phyloP scores from a whole-genome alignment of 2,797 vertebrate species.

The Xenopus petersii region DNA sequence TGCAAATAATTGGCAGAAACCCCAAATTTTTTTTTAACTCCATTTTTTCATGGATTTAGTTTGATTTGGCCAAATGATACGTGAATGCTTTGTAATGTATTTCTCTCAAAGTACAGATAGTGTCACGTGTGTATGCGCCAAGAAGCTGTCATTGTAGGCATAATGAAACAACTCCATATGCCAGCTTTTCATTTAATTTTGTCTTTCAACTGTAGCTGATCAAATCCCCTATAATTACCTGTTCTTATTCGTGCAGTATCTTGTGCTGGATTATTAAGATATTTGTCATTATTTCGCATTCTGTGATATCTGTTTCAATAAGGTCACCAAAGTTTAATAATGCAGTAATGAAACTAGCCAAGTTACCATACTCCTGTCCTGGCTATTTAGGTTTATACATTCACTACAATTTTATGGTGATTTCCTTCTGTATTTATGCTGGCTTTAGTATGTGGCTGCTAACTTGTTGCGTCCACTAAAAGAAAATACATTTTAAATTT shows the following conservation, averaged over 20 bases:
- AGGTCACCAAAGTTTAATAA: neutral
- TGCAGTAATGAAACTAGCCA: neutral
- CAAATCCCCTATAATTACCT: constrained; percentile 3
- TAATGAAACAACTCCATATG: constrained; percentile 5
- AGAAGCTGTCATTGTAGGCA: constrained; percentile 15
- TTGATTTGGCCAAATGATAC: neutral
- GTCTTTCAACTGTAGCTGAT: constrained; percentile 21
- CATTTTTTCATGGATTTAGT: too few species aligned
- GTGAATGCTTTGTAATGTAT: neutral
- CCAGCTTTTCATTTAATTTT: neutral
- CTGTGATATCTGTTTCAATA: neutral
- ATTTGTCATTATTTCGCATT: neutral
- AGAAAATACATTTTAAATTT: too few species aligned
- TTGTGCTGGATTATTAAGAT: neutral
- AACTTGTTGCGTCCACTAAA: too few species aligned
- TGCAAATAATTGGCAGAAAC: too few species aligned
- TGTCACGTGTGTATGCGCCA: neutral
- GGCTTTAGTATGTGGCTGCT: too few species aligned
- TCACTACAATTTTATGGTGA: too few species aligned
- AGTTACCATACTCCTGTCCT: neutral
- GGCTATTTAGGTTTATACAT: neutral
- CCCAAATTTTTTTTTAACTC: too few species aligned
- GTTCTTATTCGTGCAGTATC: neutral
- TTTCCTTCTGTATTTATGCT: too few species aligned
- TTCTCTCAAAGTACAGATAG: neutral